phyloP scores from a whole-genome alignment of 2,797 vertebrate genomes.

The Nyctalus aviator region DNA sequence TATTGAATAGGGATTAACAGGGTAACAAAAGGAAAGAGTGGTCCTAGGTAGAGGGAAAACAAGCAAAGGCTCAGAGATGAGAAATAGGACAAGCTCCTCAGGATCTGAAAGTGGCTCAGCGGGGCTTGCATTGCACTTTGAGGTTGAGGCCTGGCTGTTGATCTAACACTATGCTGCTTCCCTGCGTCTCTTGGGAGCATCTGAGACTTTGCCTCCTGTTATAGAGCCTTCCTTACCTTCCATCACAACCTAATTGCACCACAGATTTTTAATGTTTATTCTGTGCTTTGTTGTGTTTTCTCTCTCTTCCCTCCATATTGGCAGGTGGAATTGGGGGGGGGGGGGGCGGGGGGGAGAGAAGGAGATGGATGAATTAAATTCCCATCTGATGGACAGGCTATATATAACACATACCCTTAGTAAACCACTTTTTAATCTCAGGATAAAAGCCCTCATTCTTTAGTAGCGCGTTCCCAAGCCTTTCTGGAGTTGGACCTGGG shows the following conservation, averaged over 20 bases:
- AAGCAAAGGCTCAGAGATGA: not conserved
- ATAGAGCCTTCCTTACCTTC: not conserved
- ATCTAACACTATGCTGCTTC: not conserved
- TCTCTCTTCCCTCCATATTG: not conserved
- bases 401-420: not conserved
- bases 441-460: not conserved
- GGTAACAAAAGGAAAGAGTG: not conserved
- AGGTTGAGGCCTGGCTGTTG: not conserved
- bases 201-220: not conserved
- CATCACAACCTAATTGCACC: not conserved
- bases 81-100: not conserved
- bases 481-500: not conserved
- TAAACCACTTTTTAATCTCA: not conserved
- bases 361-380: not conserved
- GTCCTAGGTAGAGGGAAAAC: not conserved
- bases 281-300: not conserved
- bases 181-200: not conserved
- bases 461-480: not conserved
- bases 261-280: not conserved
- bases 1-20: not conserved
- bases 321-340: not conserved
- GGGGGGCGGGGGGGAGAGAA: too few species aligned
- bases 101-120: not conserved
- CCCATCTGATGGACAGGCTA: not conserved
- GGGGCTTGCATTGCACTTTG: not conserved